Conservation (phyloP, 2,113 vertebrate species). For the Neopipo cinnamomea region DNA sequence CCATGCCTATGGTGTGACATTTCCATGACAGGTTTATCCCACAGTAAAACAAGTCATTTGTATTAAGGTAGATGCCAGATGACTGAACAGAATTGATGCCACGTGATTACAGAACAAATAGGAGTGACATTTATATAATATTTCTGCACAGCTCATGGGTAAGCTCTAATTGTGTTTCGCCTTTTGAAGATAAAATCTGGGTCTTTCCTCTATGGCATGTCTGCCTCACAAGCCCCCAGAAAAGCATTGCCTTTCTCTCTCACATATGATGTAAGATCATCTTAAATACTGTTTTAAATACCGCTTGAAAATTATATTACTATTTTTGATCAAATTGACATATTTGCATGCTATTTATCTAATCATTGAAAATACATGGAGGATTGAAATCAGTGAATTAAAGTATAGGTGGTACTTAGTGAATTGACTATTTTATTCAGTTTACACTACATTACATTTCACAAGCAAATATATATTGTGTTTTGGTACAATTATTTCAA, state of each 20-base stretch:
- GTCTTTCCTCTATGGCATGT: neutral
- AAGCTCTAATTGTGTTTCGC: neutral
- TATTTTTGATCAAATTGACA: neutral
- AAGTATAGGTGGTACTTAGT: neutral
- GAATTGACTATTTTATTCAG: neutral
- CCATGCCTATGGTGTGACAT: neutral
- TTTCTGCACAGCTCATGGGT: neutral
- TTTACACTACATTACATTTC: neutral
- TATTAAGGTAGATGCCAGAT: neutral
- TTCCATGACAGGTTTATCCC: neutral
- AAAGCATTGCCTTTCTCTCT: neutral
- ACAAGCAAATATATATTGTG: neutral
- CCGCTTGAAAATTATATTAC: neutral
- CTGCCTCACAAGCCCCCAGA: neutral
- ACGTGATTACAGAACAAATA: neutral
- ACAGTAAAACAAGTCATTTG: rapidly evolving
- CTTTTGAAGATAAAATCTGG: neutral
- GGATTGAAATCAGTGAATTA: neutral
- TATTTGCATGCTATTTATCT: neutral
- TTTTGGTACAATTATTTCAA: neutral
- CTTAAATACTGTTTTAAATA: neutral
- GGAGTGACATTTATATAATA: neutral
- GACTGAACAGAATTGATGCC: neutral
- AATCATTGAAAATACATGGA: neutral
- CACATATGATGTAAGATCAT: neutral